Evolutionary conservation across 2,797 vertebrate species (phyloP).

Genomic region (Darevskia nairensis): DNA sequence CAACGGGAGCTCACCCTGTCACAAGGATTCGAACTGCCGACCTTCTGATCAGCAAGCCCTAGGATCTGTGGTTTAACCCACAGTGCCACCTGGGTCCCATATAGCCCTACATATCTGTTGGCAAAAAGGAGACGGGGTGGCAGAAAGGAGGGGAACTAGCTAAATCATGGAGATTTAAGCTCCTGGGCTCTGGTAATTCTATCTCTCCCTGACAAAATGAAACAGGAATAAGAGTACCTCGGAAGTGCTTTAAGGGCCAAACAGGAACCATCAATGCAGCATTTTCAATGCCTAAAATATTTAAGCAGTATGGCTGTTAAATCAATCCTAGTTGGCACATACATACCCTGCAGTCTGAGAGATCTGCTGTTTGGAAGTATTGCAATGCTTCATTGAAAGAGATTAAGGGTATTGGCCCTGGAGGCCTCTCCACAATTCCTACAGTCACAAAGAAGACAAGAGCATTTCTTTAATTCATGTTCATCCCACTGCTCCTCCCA

Average conservation of each 20-base stretch:
- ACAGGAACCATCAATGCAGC: neutral
- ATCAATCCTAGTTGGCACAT: neutral
- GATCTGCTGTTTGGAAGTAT: constrained; percentile 92
- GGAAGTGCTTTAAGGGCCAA: neutral
- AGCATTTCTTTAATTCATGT: neutral
- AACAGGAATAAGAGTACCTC: neutral
- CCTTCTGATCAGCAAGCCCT: too few species aligned
- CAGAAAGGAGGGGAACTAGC: neutral
- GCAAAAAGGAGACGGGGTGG: neutral
- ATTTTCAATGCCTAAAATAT: neutral
- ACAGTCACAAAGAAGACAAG: constrained; percentile 2
- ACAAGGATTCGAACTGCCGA: too few species aligned
- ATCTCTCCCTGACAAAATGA: neutral
- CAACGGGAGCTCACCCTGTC: too few species aligned
- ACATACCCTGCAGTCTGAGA: constrained; percentile 81
- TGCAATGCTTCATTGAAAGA: constrained; percentile 94
- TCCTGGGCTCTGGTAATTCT: neutral
- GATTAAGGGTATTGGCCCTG: constrained; percentile 80
- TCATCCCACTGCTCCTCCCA: neutral
- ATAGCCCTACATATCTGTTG: neutral
- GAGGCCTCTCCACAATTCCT: constrained; percentile 79
- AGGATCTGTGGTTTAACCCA: too few species aligned
- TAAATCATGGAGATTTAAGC: neutral
- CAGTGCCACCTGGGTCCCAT: too few species aligned
- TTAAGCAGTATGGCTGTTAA: neutral